Evolutionary conservation across 2,888 invertebrate genomes (phyloP), one percentile per base, ranked within the genome.

Genomic region (Luffia ferchaultella): DNA sequence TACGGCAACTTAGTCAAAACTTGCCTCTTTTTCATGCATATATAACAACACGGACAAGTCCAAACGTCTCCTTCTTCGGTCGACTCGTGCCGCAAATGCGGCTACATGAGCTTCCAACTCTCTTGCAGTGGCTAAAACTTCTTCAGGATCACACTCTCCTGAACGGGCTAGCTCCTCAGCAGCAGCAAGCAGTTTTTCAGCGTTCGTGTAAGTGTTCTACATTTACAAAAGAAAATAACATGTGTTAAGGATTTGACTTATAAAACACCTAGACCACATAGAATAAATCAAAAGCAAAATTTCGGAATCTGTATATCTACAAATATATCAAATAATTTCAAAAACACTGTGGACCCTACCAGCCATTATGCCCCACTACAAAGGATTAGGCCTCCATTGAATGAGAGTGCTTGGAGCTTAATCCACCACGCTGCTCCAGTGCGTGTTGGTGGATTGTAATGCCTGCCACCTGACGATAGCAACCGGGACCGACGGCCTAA

Each of bases 201-300:
- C 98, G 85, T 98, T 98, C 52, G 97, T 97, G 68, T 98, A 98
- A 1, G 98, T 98, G 69, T 98, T 98, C 91, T 97, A 85, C 0
- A n/a, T n/a, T 40, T 50, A 50, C 45, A 48, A 50, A 42, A 17
- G 17, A n/a, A 45, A 16, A 18, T 40, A 20, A 16, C n/a, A n/a
- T n/a, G 41, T 12, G 17, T 9, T 18, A 46, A 40, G 40, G 9
- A 7, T 40, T 40, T 40, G 40, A n/a, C n/a, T n/a, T n/a, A n/a
- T n/a, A n/a, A n/a, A n/a, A n/a, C n/a, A n/a, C n/a, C n/a, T n/a
- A n/a, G n/a, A n/a, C n/a, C n/a, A n/a, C n/a, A n/a, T n/a, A n/a
- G n/a, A n/a, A n/a, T n/a, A n/a, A n/a, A n/a, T n/a, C n/a, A n/a
- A n/a, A n/a, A n/a, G n/a, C n/a, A n/a, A n/a, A n/a, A n/a, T n/a